A percentile compares a stretch with the other conserved stretches of the same genome.
These are phyloP conservation scores for Crocallis elinguaria DNA, from an alignment of 2,888 invertebrate genomes.

Conservation along the genomic window DNA sequence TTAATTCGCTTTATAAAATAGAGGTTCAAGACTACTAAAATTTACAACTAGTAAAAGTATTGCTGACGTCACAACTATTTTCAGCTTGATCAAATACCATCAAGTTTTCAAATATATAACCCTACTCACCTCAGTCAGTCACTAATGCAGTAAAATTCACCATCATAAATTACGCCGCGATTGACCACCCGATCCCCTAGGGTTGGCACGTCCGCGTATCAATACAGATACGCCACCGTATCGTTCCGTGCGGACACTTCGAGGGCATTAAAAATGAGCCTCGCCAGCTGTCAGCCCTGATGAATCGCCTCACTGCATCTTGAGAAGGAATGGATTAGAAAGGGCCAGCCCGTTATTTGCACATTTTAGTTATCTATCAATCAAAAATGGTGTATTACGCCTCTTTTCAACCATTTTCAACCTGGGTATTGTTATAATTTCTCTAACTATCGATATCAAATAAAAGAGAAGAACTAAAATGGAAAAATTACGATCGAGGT, in stretches of 20 bases:
- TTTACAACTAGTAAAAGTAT: neutral
- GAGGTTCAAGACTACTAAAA: too few species aligned
- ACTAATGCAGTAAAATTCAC: conserved; percentile 38
- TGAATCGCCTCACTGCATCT: conserved; percentile 61
- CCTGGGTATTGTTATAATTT: too few species aligned
- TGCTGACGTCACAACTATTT: neutral
- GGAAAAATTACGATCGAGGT: too few species aligned
- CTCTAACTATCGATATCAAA: too few species aligned
- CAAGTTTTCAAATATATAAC: neutral
- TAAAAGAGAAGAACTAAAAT: too few species aligned
- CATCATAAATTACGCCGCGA: conserved; percentile 67
- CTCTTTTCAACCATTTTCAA: too few species aligned
- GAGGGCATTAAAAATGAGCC: conserved; percentile 79
- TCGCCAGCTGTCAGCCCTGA: conserved; percentile 66
- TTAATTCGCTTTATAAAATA: too few species aligned
- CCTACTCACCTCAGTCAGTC: conserved; percentile 12
- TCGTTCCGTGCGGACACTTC: conserved; percentile 57
- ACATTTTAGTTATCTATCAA: conserved; percentile 40
- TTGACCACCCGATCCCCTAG: conserved; percentile 62
- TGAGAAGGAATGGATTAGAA: conserved; percentile 29
- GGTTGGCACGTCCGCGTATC: conserved; percentile 49
- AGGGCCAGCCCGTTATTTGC: conserved; percentile 39
- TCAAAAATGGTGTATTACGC: conserved; percentile 18
- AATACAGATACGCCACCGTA: conserved; percentile 32
- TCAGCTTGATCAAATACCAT: neutral